Evolutionary conservation across 64 coral and sea anemone genomes (phyloP).

Genomic region (Catalaphyllia jardinei): DNA sequence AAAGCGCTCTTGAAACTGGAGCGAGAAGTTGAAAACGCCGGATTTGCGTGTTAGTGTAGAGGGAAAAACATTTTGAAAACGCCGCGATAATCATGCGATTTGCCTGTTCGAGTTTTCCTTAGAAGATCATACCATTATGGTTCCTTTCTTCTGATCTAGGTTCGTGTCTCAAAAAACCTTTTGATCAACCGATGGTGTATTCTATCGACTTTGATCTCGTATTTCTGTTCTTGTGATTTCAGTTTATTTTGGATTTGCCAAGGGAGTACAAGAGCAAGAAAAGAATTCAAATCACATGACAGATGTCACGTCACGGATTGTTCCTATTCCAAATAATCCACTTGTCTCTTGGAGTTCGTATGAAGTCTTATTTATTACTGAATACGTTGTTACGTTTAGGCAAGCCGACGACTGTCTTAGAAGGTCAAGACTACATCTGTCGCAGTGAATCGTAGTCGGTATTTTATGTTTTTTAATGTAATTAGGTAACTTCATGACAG

Average conservation of each 20-base stretch:
- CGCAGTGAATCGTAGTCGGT: neutral
- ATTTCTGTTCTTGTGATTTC: neutral
- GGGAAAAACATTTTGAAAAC: too few relatives aligned
- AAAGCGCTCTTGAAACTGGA: too few relatives aligned
- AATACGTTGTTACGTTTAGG: slow-evolving; percentile 2
- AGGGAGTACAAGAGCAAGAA: neutral
- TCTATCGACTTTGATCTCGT: neutral
- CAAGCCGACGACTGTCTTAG: neutral
- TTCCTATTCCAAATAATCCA: neutral
- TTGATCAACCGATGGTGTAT: too few relatives aligned
- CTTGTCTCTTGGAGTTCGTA: neutral
- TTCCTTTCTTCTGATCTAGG: too few relatives aligned
- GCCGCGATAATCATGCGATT: too few relatives aligned
- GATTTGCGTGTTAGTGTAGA: too few relatives aligned
- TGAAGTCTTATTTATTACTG: slow-evolving; percentile 41
- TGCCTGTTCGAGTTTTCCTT: too few relatives aligned
- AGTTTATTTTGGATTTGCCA: slow-evolving; percentile 23
- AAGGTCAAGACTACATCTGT: neutral
- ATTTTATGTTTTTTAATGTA: neutral
- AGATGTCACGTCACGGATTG: neutral
- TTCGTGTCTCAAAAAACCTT: too few relatives aligned
- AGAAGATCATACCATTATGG: too few relatives aligned
- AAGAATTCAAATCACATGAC: neutral
- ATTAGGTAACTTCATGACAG: neutral
- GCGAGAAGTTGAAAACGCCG: too few relatives aligned